phyloP scores from a whole-genome alignment of 2,888 invertebrate species.

The Agriopis leucophaearia region DNA sequence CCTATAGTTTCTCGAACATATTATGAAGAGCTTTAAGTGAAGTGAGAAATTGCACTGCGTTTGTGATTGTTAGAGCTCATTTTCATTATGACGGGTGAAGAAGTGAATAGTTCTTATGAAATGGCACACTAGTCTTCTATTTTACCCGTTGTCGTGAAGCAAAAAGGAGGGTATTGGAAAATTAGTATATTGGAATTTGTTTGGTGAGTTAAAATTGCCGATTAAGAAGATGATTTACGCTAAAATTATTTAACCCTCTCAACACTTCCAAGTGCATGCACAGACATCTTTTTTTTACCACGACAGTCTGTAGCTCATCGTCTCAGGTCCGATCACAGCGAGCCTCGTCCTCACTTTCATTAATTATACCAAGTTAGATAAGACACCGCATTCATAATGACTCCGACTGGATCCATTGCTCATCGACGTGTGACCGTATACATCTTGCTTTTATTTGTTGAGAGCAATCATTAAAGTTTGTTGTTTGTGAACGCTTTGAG shows the following conservation, averaged over 20 bases:
- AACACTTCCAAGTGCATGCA: constrained; percentile 27
- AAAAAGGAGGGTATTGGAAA: too few species aligned
- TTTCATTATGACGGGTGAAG: background rate
- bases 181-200: too few species aligned
- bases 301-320: constrained; percentile 45
- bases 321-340: constrained; percentile 66
- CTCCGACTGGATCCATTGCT: constrained; percentile 75
- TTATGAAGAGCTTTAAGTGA: constrained; percentile 47
- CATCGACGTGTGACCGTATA: constrained; percentile 71
- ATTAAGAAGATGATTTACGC: background rate
- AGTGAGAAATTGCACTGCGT: constrained; percentile 35
- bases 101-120: too few species aligned
- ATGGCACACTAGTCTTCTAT: background rate
- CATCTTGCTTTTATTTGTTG: constrained; percentile 66
- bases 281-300: constrained; percentile 37
- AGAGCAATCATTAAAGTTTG: constrained; percentile 71
- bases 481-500: constrained; percentile 39
- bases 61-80: constrained; percentile 23
- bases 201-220: background rate
- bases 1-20: constrained; percentile 76
- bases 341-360: constrained; percentile 81
- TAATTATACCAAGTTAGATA: constrained; percentile 85
- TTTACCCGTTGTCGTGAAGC: background rate
- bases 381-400: constrained; percentile 85
- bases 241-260: constrained; percentile 26